Conservation (phyloP, 2,888 invertebrate species). For the Heliconius sara region DNA sequence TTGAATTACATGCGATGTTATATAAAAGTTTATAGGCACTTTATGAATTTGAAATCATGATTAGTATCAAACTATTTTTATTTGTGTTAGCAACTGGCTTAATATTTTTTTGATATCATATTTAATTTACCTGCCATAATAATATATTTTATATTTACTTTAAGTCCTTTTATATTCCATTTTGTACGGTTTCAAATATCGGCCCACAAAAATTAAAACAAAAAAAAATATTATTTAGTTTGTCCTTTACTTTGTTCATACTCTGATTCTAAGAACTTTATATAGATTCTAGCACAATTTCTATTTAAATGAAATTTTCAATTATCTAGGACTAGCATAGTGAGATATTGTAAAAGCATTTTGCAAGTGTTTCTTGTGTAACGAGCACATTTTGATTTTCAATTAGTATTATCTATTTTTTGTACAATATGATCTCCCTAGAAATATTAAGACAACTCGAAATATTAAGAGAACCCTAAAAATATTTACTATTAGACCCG, state of each 20-base stretch:
- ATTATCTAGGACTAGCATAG: neutral
- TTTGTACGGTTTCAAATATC: neutral
- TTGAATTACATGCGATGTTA: neutral
- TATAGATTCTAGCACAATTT: neutral
- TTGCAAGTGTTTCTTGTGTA: neutral
- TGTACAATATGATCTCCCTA: no score
- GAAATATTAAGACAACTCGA: neutral
- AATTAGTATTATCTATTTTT: no score
- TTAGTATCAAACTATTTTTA: neutral
- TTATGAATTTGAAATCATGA: neutral
- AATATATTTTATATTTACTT: neutral
- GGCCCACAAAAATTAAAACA: neutral
- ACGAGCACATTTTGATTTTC: no score
- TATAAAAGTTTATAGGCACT: neutral
- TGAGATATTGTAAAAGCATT: neutral
- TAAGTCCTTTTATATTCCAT: neutral
- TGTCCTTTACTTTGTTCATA: no score
- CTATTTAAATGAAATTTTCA: conserved; percentile 4
- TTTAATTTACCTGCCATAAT: neutral
- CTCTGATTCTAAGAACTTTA: neutral
- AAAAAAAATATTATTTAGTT: neutral
- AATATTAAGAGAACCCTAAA: neutral
- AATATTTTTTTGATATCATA: neutral
- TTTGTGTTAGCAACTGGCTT: neutral
- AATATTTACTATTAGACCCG: neutral